Base-by-base conservation (phyloP, 2,888 invertebrate species). In the Parnassius mnemosyne region DNA sequence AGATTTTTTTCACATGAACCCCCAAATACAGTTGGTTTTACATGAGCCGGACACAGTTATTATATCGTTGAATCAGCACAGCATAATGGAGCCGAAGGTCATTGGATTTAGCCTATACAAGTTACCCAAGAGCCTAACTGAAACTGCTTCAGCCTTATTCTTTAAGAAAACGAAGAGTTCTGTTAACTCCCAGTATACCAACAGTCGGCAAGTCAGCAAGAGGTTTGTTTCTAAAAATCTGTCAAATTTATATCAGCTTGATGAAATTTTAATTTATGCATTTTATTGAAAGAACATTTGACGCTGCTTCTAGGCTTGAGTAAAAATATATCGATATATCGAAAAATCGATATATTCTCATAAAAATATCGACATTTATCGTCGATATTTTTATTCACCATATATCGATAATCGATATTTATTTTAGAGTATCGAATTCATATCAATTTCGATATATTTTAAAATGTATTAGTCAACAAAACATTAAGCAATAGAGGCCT, bases 1-100 rank as follows among this genome's bases (percentile, higher is more conserved):
- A 93, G 96, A 97, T 79, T 97, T 97, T 50, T 97, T 98, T 82
- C 97, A 97, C 83, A 96, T 97, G 78, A 98, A 98, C 85, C 98
- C 98, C 0, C 97, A 98, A 89, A 91, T 98, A 50, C 95, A 97
- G 75, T 81, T 98, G 54, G 93, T 94, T 53, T 83, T 97, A 43
- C 94, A 94, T 72, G 97, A 97, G 79, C 68, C 79, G 0, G 85
- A 83, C 61, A 81, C 81, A 0, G 94, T 97, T 1, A 94, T 97
- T 12, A 94, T 98, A 57, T 97, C 97, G 0, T 86, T 98, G 11
- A 96, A 96, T 81, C 97, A 97, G 78, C 97, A 97, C 83, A 96
- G 96, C 67, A 96, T 97, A 58, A 95, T 97, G 93, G 97, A 97
- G 81, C 97, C 97, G 11, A 97, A 97, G 92, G 97, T 97, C 7